phyloP scores from a whole-genome alignment of 2,113 vertebrate species.

The Antechinus stuartii region DNA sequence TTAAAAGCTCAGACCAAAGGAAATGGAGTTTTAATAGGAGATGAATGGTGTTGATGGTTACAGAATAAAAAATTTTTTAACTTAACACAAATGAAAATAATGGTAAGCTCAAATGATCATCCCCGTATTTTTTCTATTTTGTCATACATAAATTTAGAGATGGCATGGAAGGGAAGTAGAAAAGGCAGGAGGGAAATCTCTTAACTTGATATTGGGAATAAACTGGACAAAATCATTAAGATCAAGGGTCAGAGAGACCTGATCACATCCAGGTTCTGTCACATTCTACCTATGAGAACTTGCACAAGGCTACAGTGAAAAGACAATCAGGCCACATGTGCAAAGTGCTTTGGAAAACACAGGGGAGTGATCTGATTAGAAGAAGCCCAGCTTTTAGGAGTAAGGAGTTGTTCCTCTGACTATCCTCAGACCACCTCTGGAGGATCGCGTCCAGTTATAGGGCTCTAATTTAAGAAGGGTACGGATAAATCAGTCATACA shows the following conservation, averaged over 20 bases:
- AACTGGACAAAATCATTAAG: neutral
- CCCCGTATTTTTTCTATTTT: neutral
- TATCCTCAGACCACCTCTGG: neutral
- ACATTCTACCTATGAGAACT: neutral
- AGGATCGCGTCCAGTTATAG: neutral
- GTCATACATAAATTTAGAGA: neutral
- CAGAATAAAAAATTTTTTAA: neutral
- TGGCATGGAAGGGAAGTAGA: neutral
- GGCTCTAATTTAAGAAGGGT: neutral
- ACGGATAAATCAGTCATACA: neutral
- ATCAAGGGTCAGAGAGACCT: neutral
- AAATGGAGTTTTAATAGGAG: neutral
- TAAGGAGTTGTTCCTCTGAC: neutral
- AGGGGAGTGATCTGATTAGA: neutral
- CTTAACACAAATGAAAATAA: neutral
- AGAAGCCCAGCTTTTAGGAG: neutral
- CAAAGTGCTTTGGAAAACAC: neutral
- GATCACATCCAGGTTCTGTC: neutral
- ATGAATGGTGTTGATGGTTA: neutral
- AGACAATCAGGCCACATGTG: neutral
- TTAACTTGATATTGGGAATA: neutral
- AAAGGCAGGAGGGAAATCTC: neutral
- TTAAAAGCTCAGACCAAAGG: neutral
- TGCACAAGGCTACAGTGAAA: neutral
- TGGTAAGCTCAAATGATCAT: neutral